Percentiles rank a stretch among this genome's conserved stretches.
Evolutionary conservation across 2,797 vertebrate genomes (phyloP).

Genomic region (Diplodus puntazzo): DNA sequence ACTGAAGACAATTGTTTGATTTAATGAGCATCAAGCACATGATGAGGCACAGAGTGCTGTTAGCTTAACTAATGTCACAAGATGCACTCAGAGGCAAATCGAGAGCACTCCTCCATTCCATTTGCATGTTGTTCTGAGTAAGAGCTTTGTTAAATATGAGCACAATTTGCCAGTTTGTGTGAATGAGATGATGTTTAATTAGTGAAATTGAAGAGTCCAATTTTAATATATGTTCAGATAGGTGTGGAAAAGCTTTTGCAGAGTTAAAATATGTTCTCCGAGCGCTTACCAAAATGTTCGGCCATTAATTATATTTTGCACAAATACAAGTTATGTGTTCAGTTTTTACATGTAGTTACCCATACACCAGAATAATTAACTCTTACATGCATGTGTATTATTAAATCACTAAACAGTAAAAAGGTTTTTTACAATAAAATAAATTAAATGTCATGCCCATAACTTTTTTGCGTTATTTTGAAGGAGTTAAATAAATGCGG

Average conservation of each 20-base stretch:
- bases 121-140: not conserved
- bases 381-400: too few species aligned
- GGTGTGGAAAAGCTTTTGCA: not conserved
- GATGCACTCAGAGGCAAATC: not conserved
- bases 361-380: too few species aligned
- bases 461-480: too few species aligned
- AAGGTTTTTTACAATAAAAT: too few species aligned
- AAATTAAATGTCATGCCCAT: too few species aligned
- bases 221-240: not conserved
- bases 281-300: not conserved
- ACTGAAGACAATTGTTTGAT: not conserved
- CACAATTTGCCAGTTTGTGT: not conserved
- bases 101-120: not conserved
- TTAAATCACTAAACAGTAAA: too few species aligned
- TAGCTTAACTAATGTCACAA: conserved; percentile 2
- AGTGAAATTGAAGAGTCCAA: not conserved
- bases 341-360: too few species aligned
- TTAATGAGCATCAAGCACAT: conserved; percentile 15
- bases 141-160: not conserved
- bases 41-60: not conserved
- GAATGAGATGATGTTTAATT: not conserved
- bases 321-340: not conserved
- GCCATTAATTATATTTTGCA: not conserved
- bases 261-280: not conserved
- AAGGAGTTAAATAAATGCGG: too few species aligned